A percentile compares a stretch with the other conserved stretches of the same genome.
Evolutionary conservation across 2,888 invertebrate genomes (phyloP).

Genomic region (Sphaeridia pumilis): DNA sequence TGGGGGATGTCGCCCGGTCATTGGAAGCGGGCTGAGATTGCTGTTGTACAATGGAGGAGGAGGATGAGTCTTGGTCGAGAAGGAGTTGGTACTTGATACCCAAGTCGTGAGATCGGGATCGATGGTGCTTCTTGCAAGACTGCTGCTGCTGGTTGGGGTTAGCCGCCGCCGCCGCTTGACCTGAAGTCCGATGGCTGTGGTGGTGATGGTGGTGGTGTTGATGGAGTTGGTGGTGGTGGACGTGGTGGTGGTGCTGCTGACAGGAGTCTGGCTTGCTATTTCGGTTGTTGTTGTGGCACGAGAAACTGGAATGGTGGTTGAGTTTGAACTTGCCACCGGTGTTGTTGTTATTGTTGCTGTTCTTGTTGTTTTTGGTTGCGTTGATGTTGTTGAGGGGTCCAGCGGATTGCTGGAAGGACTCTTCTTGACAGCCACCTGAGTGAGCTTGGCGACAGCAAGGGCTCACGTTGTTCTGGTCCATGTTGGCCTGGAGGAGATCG

Average conservation of each 20-base stretch:
- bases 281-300: not conserved
- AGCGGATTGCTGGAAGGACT: not conserved
- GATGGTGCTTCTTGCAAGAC: slow-evolving; percentile 38
- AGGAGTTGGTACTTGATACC: slow-evolving; percentile 39
- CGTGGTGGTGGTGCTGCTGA: not conserved
- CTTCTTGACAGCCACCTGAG: not conserved
- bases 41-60: no score
- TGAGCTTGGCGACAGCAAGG: slow-evolving; percentile 36
- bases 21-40: not conserved
- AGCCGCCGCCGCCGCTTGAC: not conserved
- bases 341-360: not conserved
- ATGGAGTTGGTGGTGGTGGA: not conserved
- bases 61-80: slow-evolving; percentile 24
- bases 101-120: slow-evolving; percentile 42
- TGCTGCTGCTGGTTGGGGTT: slow-evolving; percentile 21
- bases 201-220: not conserved
- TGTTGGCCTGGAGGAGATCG: slow-evolving; percentile 77
- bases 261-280: not conserved
- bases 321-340: not conserved
- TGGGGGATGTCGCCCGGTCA: not conserved
- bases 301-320: not conserved
- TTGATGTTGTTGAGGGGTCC: not conserved
- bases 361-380: not conserved
- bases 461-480: slow-evolving; percentile 66
- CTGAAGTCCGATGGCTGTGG: not conserved